Base-by-base conservation (phyloP, 1,140 invertebrate species). In the Ceratina australensis region DNA sequence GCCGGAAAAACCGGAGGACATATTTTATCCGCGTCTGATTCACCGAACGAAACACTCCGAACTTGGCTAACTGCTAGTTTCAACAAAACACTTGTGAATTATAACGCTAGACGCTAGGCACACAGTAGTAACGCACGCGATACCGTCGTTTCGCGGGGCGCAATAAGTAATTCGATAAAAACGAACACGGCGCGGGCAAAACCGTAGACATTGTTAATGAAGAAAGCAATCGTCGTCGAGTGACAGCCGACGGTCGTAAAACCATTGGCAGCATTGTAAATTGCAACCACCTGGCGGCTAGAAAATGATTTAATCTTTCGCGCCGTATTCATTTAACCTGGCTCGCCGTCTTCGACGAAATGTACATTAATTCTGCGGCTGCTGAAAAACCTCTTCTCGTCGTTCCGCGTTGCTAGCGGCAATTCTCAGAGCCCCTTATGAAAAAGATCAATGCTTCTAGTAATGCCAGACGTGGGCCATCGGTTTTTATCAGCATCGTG, bases 181-280 rank as follows among this genome's bases (percentile, higher is more conserved):
- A 8, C 59, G 57, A 15, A 71, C 57, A 68, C 15, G 64, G 59
- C 66, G 80, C 79, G 22, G 57, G 66, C 20, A 57, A 28, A 66
- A 54, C 33, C 33, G 33, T 28, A 66, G n/a, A 54, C 28, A 78
- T 64, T 57, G 63, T 82, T 82, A 82, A 83, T 60, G 82, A 83
- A 83, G 82, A 79, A 78, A 76, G 78, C 82, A 83, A 83, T 79
- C 77, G 81, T 26, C 20, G 33, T 54, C 42, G 59, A 72, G 61
- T 42, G 33, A 42, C 10, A 42, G 52, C 42, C 59, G 24, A 65
- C 69, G 64, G 59, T 72, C 26, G 74, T 77, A 63, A 71, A 77
- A 77, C 60, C 50, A 59, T 60, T 57, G 76, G 71, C 56, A 72
- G 60, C 76, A 56, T 72, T 65, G 69, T 65, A 72, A 78, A 78